Evolutionary conservation across 2,797 vertebrate genomes (phyloP).

Genomic region (Arrhamphus sclerolepis): DNA sequence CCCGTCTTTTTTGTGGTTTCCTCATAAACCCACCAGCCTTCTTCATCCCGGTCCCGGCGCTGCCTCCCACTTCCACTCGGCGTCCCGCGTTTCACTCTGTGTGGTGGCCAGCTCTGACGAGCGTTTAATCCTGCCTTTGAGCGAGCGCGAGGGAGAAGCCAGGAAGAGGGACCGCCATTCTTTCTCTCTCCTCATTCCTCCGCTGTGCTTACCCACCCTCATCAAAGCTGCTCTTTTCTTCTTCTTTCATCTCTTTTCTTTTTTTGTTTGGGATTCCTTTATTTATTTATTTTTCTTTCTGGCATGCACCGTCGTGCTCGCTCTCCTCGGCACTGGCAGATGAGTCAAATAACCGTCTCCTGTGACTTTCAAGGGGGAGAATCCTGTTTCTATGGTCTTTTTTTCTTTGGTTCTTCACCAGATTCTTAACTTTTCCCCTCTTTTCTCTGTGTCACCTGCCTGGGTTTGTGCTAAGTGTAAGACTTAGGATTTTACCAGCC

Average conservation of each 20-base stretch:
- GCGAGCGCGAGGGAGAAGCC: slow-evolving; percentile 59
- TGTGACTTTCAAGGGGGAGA: slow-evolving; percentile 55
- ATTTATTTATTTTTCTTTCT: slow-evolving; percentile 41
- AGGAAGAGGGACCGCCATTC: slow-evolving; percentile 72
- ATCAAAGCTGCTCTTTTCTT: slow-evolving; percentile 79
- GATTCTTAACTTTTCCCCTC: slow-evolving; percentile 51
- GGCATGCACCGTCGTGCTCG: slow-evolving; percentile 58
- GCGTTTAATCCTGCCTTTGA: slow-evolving; percentile 81
- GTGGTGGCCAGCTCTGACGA: slow-evolving; percentile 74
- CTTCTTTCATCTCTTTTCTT: slow-evolving; percentile 70
- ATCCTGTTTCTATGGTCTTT: slow-evolving; percentile 47
- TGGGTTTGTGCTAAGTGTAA: slow-evolving; percentile 28
- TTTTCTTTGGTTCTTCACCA: slow-evolving; percentile 53
- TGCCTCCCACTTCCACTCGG: too few species aligned
- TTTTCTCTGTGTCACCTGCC: slow-evolving; percentile 25
- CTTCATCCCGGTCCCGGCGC: too few species aligned
- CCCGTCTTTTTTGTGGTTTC: too few species aligned
- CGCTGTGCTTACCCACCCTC: slow-evolving; percentile 67
- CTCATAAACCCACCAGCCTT: too few species aligned
- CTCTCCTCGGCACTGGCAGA: slow-evolving; percentile 64
- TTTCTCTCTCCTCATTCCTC: slow-evolving; percentile 63
- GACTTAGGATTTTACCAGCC: slow-evolving; percentile 9
- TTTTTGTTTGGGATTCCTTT: slow-evolving; percentile 74
- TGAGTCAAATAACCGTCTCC: slow-evolving; percentile 66
- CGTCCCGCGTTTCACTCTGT: slow-evolving; percentile 63